Percentiles rank a stretch among this genome's conserved stretches.
Evolutionary conservation across 2,888 invertebrate genomes (phyloP).

Genomic region (Parnassius smintheus): DNA sequence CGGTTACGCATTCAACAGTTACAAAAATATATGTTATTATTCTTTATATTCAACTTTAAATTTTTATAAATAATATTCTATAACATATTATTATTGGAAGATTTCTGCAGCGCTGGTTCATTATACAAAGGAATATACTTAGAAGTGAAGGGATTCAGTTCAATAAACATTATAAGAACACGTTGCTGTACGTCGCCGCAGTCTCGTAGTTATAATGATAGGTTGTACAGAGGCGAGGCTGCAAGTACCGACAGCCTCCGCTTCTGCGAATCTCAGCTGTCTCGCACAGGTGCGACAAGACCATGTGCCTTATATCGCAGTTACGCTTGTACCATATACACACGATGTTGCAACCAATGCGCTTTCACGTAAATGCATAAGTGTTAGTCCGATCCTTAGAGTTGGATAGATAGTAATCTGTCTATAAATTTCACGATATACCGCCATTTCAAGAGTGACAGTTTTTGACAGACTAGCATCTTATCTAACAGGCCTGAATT

Average conservation of each 20-base stretch:
- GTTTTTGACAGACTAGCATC: too few relatives aligned
- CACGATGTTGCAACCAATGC: background rate
- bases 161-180: slow-evolving; percentile 2
- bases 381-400: background rate
- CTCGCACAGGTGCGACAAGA: slow-evolving; percentile 59
- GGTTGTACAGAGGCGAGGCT: slow-evolving; percentile 29
- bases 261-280: slow-evolving; percentile 62
- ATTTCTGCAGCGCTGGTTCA: background rate
- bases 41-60: background rate
- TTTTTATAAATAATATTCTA: slow-evolving; percentile 2
- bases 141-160: background rate
- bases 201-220: slow-evolving; percentile 11
- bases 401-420: background rate
- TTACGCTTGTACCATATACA: background rate
- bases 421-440: background rate
- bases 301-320: background rate
- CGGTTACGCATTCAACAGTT: slow-evolving; percentile 10
- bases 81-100: background rate
- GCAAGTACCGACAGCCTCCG: slow-evolving; percentile 48
- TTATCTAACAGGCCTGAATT: too few relatives aligned
- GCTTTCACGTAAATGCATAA: background rate
- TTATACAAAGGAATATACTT: background rate
- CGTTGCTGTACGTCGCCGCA: background rate
- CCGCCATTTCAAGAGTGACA: too few relatives aligned
- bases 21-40: slow-evolving; percentile 7